Base-by-base conservation (phyloP, 1,140 invertebrate species). In the Aphis craccivora region DNA sequence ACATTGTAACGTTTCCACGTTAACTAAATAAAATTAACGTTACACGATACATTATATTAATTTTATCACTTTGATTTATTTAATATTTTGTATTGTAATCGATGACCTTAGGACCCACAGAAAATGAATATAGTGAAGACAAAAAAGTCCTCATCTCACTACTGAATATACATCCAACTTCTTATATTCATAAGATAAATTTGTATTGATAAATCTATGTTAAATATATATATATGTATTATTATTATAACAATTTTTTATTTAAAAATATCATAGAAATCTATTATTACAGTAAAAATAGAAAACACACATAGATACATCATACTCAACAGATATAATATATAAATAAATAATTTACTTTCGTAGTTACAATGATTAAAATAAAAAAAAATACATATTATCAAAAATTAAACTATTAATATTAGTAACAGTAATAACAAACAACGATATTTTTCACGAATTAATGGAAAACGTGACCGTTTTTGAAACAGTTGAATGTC, bases 401-500 rank as follows among this genome's bases (percentile, higher is more conserved):
- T 76, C 37, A 40, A 40, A 76, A n/a, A 76, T n/a, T n/a, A 67
- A 67, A 67, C 30, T n/a, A 76, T n/a, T 76, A 76, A 76, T 76
- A 60, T 60, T 55, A 55, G 1, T 55, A n/a, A n/a, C n/a, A n/a
- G n/a, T 67, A 76, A 76, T 76, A 76, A 76, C 6, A n/a, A 76
- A 76, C 30, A n/a, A 76, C 18, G 14, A 35, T 76, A 91, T 48
- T 67, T 22, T 91, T 91, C 23, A 67, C 8, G 45, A 51, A 53
- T 51, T 48, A 35, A 88, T n/a, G 2, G 76, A 53, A 86, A 84
- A 84, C 0, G 91, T 84, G 7, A 93, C 91, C 8, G 91, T 84
- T 84, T 83, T 93, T 1, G 76, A 53, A 18, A 51, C 53, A 3
- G 76, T 93, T 0, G 76, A 53, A 30, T 18, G 45, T 30, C 53